Evolutionary conservation across 2,888 invertebrate genomes (phyloP).

Genomic region (Ormyrus thymus): DNA sequence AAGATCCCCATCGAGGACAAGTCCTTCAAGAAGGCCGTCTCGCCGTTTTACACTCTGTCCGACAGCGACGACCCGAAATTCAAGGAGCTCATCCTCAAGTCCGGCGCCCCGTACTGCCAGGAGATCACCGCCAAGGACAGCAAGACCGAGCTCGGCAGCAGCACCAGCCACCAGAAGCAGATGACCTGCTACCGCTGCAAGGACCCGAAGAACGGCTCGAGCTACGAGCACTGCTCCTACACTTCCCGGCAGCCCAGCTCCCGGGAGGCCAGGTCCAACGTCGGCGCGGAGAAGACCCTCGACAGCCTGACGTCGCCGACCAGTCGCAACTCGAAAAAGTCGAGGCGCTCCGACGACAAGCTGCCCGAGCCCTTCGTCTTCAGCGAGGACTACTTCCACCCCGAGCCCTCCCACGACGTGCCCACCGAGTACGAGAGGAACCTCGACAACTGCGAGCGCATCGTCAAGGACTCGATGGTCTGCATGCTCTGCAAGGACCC

Average conservation of each 20-base stretch:
- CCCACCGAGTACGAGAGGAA: slow-evolving; percentile 79
- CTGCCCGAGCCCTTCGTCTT: slow-evolving; percentile 62
- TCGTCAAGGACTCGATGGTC: slow-evolving; percentile 81
- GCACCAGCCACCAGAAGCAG: slow-evolving; percentile 1
- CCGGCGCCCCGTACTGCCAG: slow-evolving; percentile 62
- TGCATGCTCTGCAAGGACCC: slow-evolving; percentile 86
- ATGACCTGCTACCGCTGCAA: slow-evolving; percentile 78
- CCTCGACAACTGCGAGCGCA: slow-evolving; percentile 81
- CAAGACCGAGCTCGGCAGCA: slow-evolving; percentile 14
- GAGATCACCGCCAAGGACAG: slow-evolving; percentile 58
- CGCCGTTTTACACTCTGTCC: slow-evolving; percentile 57
- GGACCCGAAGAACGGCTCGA: slow-evolving; percentile 75
- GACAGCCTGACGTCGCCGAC: slow-evolving; percentile 22
- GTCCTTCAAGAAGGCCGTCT: slow-evolving; percentile 61
- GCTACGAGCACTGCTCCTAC: slow-evolving; percentile 78
- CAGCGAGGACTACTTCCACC: slow-evolving; percentile 69
- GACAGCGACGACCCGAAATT: slow-evolving; percentile 57
- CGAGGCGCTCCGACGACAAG: background rate
- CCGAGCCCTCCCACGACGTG: slow-evolving; percentile 75
- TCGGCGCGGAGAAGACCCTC: background rate
- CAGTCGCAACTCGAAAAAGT: background rate
- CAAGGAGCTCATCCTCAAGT: slow-evolving; percentile 59
- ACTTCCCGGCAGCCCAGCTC: slow-evolving; percentile 68
- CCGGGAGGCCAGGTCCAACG: slow-evolving; percentile 32
- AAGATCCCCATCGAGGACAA: slow-evolving; percentile 62